Conservation (phyloP, 2,113 vertebrate genomes). For the Malurus elegans region DNA sequence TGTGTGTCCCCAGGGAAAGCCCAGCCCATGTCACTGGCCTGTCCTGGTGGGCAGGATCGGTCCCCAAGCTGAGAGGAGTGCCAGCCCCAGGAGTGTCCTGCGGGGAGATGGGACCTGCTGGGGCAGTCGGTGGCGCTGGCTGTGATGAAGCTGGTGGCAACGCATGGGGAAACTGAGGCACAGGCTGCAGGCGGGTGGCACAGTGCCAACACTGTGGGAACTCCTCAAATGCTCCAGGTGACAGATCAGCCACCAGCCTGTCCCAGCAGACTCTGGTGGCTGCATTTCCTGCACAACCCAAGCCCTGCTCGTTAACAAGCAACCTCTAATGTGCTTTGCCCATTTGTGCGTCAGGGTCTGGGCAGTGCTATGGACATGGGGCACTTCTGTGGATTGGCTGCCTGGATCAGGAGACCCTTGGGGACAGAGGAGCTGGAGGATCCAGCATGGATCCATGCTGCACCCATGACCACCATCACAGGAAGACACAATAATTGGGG, state of each 20-base stretch:
- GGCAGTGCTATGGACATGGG: fast-evolving
- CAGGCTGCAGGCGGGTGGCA: not conserved
- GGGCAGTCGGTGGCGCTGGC: not conserved
- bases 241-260: not conserved
- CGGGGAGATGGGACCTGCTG: fast-evolving
- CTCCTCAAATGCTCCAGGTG: not conserved
- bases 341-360: fast-evolving
- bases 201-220: not conserved
- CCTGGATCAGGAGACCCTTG: not conserved
- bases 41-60: fast-evolving
- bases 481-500: not conserved
- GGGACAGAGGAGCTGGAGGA: not conserved
- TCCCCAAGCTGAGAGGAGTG: not conserved
- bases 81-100: not conserved
- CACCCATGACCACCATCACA: fast-evolving
- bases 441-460: too few species aligned
- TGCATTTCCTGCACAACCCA: fast-evolving
- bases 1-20: not conserved
- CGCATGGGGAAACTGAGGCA: not conserved
- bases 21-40: not conserved
- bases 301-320: not conserved
- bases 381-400: not conserved
- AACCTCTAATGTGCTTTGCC: not conserved
- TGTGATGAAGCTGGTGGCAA: fast-evolving
- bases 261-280: not conserved